Evolutionary conservation across 2,888 invertebrate species (phyloP), one percentile per base, ranked within the genome.

Genomic region (Gryllus longicercus): DNA sequence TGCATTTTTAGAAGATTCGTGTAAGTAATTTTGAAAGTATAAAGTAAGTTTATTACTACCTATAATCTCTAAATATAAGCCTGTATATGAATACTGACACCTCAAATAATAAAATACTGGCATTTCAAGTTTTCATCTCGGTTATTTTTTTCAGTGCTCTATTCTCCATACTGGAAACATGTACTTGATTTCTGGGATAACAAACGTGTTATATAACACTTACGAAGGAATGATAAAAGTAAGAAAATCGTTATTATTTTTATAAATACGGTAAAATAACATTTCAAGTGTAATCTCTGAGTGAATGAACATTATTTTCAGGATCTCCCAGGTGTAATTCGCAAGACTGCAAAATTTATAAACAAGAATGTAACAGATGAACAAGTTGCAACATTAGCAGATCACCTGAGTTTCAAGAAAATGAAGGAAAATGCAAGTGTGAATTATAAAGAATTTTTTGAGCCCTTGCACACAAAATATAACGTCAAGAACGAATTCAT

Each of bases 1-100:
- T 38, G 84, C 83, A 75, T 86, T 86, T 79, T 78, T 84, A 0
- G 82, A 84, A 74, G 85, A 84, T 79, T 82, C 83, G 81, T 75
- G 85, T 85, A 80, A 82, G 81, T 80, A n/a, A n/a, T 38, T 38
- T 38, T 38, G 38, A 8, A 8, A 38, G 0, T 8, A 5, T 8
- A 38, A 8, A 38, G 8, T 38, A 38, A 38, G 5, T 38, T 38
- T 38, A 8, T 38, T 38, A 8, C 3, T 0, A 38, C 38, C 5
- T 8, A 38, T 38, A 38, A 8, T 4, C 8, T 38, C 38, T 38
- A 38, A 38, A 38, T 38, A 38, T 38, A 38, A 10, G 5, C 8
- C 8, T 38, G 8, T 38, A 38, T 8, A 38, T 38, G 8, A 38
- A 8, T 38, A 38, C 38, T 38, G 38, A 38, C 5, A 5, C 8